phyloP scores from a whole-genome alignment of 2,888 invertebrate genomes.

The Nymphalis urticae region DNA sequence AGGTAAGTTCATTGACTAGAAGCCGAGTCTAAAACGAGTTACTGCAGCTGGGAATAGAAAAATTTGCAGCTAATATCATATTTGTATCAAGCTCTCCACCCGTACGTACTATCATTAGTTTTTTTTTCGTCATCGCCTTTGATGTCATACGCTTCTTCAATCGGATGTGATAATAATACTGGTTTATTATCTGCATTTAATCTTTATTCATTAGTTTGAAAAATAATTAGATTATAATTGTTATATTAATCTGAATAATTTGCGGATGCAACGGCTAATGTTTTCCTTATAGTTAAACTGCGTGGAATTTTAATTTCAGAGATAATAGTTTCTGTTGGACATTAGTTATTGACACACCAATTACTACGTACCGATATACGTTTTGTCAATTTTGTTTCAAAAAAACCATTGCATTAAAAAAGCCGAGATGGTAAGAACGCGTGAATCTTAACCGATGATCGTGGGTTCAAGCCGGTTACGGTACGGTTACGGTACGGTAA shows the following conservation, averaged over 20 bases:
- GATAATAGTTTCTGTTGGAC: too few relatives aligned
- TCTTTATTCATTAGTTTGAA: slow-evolving; percentile 29
- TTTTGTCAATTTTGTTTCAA: too few relatives aligned
- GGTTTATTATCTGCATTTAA: slow-evolving; percentile 30
- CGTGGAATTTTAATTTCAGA: too few relatives aligned
- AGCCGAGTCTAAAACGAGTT: slow-evolving; percentile 39
- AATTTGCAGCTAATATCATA: slow-evolving; percentile 41
- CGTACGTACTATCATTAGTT: slow-evolving; percentile 38
- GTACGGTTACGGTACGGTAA: too few relatives aligned
- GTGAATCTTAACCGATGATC: too few relatives aligned
- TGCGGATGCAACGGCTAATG: neutral
- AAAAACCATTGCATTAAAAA: too few relatives aligned
- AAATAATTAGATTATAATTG: slow-evolving; percentile 12
- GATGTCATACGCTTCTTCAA: slow-evolving; percentile 31
- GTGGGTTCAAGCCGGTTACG: too few relatives aligned
- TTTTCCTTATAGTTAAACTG: neutral
- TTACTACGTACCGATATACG: too few relatives aligned
- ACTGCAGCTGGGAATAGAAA: slow-evolving; percentile 40
- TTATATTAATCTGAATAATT: slow-evolving; percentile 20
- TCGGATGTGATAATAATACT: slow-evolving; percentile 35
- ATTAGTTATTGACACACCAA: too few relatives aligned
- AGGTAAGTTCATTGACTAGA: slow-evolving; percentile 44
- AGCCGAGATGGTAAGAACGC: too few relatives aligned
- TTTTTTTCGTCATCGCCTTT: slow-evolving; percentile 35
- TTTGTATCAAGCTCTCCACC: slow-evolving; percentile 35